Evolutionary conservation across 2,113 vertebrate genomes (phyloP).

Genomic region (Thinocorus orbignyianus): DNA sequence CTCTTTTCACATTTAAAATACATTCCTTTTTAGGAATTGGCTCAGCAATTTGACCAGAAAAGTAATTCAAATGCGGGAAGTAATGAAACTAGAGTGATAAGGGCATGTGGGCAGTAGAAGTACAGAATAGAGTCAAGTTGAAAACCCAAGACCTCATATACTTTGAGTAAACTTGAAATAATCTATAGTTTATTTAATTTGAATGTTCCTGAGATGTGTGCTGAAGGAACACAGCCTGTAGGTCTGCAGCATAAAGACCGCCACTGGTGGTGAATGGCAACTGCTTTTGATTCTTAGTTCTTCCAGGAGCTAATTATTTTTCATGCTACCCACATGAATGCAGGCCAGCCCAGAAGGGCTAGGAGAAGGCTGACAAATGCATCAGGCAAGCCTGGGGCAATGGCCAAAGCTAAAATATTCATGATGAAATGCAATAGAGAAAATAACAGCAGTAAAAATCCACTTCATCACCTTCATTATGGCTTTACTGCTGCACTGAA

Average conservation of each 20-base stretch:
- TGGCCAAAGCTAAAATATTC: not conserved
- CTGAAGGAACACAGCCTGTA: not conserved
- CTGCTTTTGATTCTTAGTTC: not conserved
- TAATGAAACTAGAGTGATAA: not conserved
- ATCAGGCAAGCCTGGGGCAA: not conserved
- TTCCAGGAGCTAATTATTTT: not conserved
- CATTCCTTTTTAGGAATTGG: not conserved
- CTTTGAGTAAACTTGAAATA: not conserved
- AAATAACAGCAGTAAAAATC: not conserved
- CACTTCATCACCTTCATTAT: not conserved
- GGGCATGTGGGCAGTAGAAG: not conserved
- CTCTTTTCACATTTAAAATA: not conserved
- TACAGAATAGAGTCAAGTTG: not conserved
- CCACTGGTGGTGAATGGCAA: too few species aligned
- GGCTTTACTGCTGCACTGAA: not conserved
- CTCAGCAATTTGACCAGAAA: not conserved
- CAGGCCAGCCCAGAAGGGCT: not conserved
- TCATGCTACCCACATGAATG: fast-evolving
- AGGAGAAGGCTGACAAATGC: not conserved
- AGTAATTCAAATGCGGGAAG: not conserved
- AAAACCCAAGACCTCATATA: not conserved
- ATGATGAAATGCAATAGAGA: fast-evolving
- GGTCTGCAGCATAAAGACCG: not conserved
- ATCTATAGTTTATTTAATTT: not conserved
- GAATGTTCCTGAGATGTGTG: not conserved